Evolutionary conservation across 2,888 invertebrate species (phyloP).

Genomic region (Punctoribates punctum): DNA sequence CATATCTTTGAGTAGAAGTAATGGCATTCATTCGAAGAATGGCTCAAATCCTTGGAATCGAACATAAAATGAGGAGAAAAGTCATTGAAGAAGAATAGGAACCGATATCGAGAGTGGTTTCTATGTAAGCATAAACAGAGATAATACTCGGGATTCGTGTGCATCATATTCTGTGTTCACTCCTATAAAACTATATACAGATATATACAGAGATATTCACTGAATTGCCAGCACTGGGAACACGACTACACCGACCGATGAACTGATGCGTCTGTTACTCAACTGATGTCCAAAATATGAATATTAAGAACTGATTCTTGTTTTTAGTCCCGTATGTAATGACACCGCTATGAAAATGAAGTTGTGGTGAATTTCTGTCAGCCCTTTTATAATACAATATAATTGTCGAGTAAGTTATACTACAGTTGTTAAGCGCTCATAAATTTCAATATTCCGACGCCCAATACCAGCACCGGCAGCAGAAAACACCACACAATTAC

Average conservation of each 20-base stretch:
- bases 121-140: slow-evolving; percentile 11
- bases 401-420: slow-evolving; percentile 31
- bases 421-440: slow-evolving; percentile 26
- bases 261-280: neutral
- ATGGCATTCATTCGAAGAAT: neutral
- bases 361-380: neutral
- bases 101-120: slow-evolving; percentile 17
- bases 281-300: neutral
- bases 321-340: neutral
- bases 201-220: neutral
- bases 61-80: neutral
- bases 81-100: slow-evolving; percentile 12
- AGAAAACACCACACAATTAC: neutral
- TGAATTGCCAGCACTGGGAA: neutral
- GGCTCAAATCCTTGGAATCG: neutral
- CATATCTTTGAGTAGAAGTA: neutral
- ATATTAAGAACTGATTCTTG: neutral
- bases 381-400: slow-evolving; percentile 38
- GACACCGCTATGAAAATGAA: neutral
- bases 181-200: neutral
- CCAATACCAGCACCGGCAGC: slow-evolving; percentile 7
- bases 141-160: neutral
- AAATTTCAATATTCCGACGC: slow-evolving; percentile 37
- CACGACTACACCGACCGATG: neutral
- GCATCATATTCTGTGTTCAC: neutral